Base-by-base conservation (phyloP, 2,888 invertebrate genomes). In the Labia minor region DNA sequence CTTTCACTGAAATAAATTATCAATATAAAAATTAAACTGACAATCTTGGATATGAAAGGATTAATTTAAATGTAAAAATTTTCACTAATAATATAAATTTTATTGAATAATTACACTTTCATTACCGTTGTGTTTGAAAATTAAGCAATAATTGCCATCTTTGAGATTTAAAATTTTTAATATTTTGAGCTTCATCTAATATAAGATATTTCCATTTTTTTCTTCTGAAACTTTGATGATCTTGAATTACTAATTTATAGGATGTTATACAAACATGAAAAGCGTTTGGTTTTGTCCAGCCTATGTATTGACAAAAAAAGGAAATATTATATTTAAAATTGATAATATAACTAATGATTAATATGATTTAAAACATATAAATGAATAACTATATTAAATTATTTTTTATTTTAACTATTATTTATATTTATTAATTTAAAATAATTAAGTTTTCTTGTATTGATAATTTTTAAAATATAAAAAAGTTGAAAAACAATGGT, bases 151-250 rank as follows among this genome's bases (percentile, higher is more conserved):
- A 84, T 80, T 98, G 98, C 99, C 99, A 99, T 70, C 99, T 83
- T 77, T 98, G 98, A 19, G 96, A 96, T 78, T 98, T 98, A 78
- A 98, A 99, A 80, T 99, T 99, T 80, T 99, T 99, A 69, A 99
- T 99, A 77, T 99, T 98, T 78, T 99, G 99, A 37, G 98, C 98
- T 80, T 97, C 98, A 77, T 99, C 98, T 66, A 99, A 83, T 71
- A 99, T 95, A 64, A 99, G 84, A 78, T 98, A 99, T 77, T 95
- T 94, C 98, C 99, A 99, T 72, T 95, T 92, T 80, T 97, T 97
- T 72, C 96, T 82, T 67, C 98, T 85, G 79, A 99, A 99, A 76
- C 94, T 92, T 78, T 95, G 92, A 80, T 98, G 96, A 82, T 99
- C 99, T 79, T 98, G 97, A 74, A 97, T 95, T 66, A 97, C 97